phyloP scores from a whole-genome alignment of 2,888 invertebrate species.

The Drepana falcataria region DNA sequence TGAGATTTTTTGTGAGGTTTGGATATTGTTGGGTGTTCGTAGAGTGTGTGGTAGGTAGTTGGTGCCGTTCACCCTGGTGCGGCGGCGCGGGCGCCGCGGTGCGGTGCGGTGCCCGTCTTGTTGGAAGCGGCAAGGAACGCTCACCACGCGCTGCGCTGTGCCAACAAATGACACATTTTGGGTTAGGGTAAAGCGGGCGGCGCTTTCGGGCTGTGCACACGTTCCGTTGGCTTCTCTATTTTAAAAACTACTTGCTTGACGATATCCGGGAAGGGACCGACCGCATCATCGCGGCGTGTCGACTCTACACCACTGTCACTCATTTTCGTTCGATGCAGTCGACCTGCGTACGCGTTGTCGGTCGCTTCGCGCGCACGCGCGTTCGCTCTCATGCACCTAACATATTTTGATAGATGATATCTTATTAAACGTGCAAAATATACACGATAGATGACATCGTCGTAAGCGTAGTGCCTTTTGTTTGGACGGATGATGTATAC shows the following conservation, averaged over 20 bases:
- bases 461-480: slow-evolving; percentile 51
- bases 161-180: slow-evolving; percentile 70
- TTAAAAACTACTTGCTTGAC: slow-evolving; percentile 72
- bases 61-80: slow-evolving; percentile 52
- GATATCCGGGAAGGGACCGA: slow-evolving; percentile 76
- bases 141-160: slow-evolving; percentile 37
- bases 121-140: slow-evolving; percentile 35
- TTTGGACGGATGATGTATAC: slow-evolving; percentile 60
- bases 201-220: slow-evolving; percentile 74
- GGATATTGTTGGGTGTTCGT: slow-evolving; percentile 34
- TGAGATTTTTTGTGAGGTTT: slow-evolving; percentile 37
- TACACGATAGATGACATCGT: slow-evolving; percentile 44
- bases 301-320: slow-evolving; percentile 53
- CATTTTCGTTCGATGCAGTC: slow-evolving; percentile 73
- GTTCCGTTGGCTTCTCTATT: slow-evolving; percentile 77
- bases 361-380: slow-evolving; percentile 71
- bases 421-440: slow-evolving; percentile 44
- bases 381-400: slow-evolving; percentile 56
- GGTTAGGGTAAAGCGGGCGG: slow-evolving; percentile 70
- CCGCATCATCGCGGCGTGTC: slow-evolving; percentile 53
- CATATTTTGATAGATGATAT: slow-evolving; percentile 55
- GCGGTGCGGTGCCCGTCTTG: slow-evolving; percentile 30
- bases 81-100: too few relatives aligned
- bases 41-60: slow-evolving; percentile 35
- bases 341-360: slow-evolving; percentile 72